Evolutionary conservation across 1,140 invertebrate species (phyloP).

Genomic region (Goniozus legneri): DNA sequence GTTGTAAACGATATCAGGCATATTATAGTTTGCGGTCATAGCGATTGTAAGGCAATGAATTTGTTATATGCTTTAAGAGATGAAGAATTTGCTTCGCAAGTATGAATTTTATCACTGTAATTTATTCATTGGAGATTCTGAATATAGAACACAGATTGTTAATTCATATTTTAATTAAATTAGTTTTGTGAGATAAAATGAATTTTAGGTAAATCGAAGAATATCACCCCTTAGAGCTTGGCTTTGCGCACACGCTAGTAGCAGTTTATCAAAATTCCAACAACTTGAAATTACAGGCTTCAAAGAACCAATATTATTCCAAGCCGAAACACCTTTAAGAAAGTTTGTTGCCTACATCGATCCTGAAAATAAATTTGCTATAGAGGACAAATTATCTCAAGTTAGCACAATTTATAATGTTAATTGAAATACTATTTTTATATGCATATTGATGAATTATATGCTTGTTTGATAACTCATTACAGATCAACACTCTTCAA

Average conservation of each 20-base stretch:
- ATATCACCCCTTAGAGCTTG: conserved; percentile 87
- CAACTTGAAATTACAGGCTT: conserved; percentile 68
- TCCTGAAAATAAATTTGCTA: conserved; percentile 82
- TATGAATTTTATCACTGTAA: conserved; percentile 29
- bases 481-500: conserved; percentile 86
- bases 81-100: conserved; percentile 69
- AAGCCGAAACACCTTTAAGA: conserved; percentile 78
- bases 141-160: neutral
- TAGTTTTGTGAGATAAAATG: neutral
- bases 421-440: too few relatives aligned
- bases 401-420: conserved; percentile 54
- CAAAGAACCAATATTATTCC: conserved; percentile 75
- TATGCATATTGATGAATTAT: neutral
- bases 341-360: conserved; percentile 94
- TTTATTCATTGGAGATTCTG: neutral
- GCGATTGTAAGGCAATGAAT: conserved; percentile 98
- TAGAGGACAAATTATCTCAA: conserved; percentile 92
- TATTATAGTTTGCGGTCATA: conserved; percentile 94
- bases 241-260: conserved; percentile 82
- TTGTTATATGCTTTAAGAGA: conserved; percentile 79
- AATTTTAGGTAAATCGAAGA: conserved; percentile 68
- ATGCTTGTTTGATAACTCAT: conserved; percentile 15
- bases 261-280: conserved; percentile 79
- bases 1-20: conserved; percentile 90
- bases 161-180: neutral